Evolutionary conservation across 30 jellyfish, hydroid and myxozoan genomes (phyloP).

Genomic region (Turritopsis rubra): DNA sequence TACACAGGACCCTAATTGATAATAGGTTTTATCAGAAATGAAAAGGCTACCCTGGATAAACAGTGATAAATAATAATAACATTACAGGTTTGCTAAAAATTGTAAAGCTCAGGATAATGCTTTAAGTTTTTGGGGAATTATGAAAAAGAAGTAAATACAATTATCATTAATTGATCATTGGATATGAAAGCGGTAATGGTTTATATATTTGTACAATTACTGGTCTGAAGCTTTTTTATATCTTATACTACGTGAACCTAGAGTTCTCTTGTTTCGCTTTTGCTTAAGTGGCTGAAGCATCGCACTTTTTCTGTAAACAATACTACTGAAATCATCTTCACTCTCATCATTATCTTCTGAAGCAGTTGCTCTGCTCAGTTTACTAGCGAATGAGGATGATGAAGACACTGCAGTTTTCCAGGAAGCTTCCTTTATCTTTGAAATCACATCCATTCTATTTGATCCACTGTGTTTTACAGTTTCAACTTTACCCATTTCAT

Average conservation of each 20-base stretch:
- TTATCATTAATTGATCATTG: too few species aligned
- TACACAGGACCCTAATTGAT: too few species aligned
- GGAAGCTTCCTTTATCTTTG: conserved; percentile 31
- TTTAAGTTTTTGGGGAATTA: too few species aligned
- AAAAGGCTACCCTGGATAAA: too few species aligned
- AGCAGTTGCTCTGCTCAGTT: not conserved
- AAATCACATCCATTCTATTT: conserved; percentile 2
- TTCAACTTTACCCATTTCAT: not conserved
- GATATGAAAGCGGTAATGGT: not conserved
- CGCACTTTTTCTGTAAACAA: conserved; percentile 34
- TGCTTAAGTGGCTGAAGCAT: conserved; percentile 25
- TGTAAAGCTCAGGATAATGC: too few species aligned
- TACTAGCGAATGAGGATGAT: not conserved
- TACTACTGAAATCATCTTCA: not conserved
- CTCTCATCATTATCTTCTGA: not conserved
- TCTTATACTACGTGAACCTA: conserved; percentile 2
- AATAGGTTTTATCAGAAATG: too few species aligned
- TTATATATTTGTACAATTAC: not conserved
- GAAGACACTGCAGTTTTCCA: conserved; percentile 12
- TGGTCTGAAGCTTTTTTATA: not conserved
- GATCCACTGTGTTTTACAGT: not conserved
- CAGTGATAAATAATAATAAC: too few species aligned
- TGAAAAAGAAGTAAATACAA: too few species aligned
- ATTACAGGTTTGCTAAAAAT: too few species aligned
- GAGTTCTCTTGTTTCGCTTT: not conserved